These are phyloP conservation scores for Penaeus chinensis DNA, from an alignment of 1,140 invertebrate species.

Conservation along the genomic window DNA sequence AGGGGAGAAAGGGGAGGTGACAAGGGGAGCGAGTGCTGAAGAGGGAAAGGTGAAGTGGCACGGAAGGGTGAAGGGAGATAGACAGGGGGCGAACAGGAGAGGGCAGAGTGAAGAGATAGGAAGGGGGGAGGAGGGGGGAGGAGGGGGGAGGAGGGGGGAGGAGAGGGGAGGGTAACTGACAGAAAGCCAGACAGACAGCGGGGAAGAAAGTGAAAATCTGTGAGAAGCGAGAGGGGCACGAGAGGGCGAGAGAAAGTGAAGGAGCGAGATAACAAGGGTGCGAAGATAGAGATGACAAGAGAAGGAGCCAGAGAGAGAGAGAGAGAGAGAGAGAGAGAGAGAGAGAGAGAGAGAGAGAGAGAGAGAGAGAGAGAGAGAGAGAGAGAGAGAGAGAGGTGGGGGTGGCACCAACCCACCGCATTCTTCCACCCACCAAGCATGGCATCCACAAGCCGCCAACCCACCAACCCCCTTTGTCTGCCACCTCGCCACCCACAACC, in stretches of 20 bases:
- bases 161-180: background rate
- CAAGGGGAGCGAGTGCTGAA: too few relatives aligned
- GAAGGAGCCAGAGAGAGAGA: background rate
- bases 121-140: background rate
- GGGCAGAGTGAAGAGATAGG: too few relatives aligned
- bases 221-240: background rate
- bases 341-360: background rate
- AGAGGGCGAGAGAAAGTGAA: background rate
- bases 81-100: too few relatives aligned
- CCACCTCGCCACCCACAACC: background rate
- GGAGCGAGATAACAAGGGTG: background rate
- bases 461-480: background rate
- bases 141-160: background rate
- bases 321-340: background rate
- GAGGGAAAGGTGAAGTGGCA: too few relatives aligned
- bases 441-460: background rate
- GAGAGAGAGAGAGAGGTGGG: background rate
- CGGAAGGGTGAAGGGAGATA: too few relatives aligned
- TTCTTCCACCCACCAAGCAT: background rate
- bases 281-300: background rate
- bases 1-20: too few relatives aligned
- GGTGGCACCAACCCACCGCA: background rate
- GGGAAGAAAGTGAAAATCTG: background rate
- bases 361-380: background rate
- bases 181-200: background rate